A percentile compares a stretch with the other conserved stretches of the same genome.
These are phyloP conservation scores for Sipha flava DNA, from an alignment of 1,140 invertebrate species.

Conservation along the genomic window DNA sequence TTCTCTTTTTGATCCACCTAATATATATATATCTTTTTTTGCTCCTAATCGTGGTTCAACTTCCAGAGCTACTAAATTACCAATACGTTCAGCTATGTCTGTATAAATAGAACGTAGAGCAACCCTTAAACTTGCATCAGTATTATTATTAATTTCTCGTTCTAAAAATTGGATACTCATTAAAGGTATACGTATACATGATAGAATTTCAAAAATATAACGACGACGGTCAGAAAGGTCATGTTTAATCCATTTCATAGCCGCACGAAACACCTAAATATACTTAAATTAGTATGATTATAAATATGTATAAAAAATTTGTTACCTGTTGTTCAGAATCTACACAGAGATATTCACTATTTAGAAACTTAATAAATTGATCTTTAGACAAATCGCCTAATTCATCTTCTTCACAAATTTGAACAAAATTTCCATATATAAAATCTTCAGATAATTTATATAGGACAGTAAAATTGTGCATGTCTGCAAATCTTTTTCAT, in stretches of 20 bases:
- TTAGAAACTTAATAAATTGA: constrained; percentile 67
- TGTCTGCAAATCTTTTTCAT: constrained; percentile 72
- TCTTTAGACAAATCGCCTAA: constrained; percentile 76
- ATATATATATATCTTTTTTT: constrained; percentile 80
- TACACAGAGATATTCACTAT: constrained; percentile 81
- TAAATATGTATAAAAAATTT: constrained; percentile 27
- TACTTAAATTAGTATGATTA: not conserved
- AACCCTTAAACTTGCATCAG: constrained; percentile 69
- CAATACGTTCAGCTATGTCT: constrained; percentile 68
- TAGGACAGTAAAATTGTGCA: constrained; percentile 76
- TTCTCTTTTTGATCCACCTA: constrained; percentile 81
- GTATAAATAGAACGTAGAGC: constrained; percentile 71
- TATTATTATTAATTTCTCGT: constrained; percentile 67
- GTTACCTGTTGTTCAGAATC: constrained; percentile 80
- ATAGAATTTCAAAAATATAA: constrained; percentile 79
- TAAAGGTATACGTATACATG: constrained; percentile 73
- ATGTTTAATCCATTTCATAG: constrained; percentile 81
- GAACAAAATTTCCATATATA: constrained; percentile 80
- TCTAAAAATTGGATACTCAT: constrained; percentile 75
- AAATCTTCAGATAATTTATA: constrained; percentile 70
- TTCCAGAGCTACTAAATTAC: constrained; percentile 64
- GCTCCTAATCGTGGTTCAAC: constrained; percentile 70
- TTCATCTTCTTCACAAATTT: constrained; percentile 76
- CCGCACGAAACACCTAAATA: constrained; percentile 73
- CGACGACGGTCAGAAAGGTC: constrained; percentile 68